Conservation (phyloP, 2,888 invertebrate species). For the Clitarchus hookeri region DNA sequence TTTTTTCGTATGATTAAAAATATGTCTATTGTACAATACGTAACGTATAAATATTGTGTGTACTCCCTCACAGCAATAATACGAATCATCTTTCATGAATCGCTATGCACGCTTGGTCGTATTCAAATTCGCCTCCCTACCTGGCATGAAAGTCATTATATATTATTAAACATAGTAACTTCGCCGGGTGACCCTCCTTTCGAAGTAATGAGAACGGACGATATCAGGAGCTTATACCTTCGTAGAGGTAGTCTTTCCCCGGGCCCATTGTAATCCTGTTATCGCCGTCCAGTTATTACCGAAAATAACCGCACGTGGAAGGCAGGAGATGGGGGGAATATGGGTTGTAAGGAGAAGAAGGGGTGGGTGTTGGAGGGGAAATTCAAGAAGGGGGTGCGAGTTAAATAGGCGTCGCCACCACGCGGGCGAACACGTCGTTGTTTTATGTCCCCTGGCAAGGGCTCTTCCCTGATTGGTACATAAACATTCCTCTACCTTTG, state of each 20-base stretch:
- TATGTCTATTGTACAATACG: too few species aligned
- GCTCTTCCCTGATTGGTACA: not conserved
- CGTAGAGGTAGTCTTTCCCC: not conserved
- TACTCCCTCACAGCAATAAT: too few species aligned
- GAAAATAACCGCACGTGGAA: not conserved
- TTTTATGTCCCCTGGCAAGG: not conserved
- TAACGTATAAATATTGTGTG: too few species aligned
- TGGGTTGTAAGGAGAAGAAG: too few species aligned
- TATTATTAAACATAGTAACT: not conserved
- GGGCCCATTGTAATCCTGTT: not conserved
- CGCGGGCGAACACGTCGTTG: not conserved
- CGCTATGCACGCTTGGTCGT: not conserved
- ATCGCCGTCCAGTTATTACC: not conserved
- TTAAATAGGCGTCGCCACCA: not conserved
- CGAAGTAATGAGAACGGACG: not conserved
- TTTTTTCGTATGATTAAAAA: too few species aligned
- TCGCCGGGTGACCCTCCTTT: not conserved
- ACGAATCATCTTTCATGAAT: not conserved
- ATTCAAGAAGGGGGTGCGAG: not conserved
- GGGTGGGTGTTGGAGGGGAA: not conserved
- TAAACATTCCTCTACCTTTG: not conserved
- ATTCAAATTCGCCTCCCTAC: not conserved
- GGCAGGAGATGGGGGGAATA: too few species aligned
- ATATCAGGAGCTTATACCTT: not conserved
- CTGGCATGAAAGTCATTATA: not conserved